Evolutionary conservation across 2,797 vertebrate species (phyloP), one percentile per base, ranked within the genome.

Genomic region (Fistularia commersonii): DNA sequence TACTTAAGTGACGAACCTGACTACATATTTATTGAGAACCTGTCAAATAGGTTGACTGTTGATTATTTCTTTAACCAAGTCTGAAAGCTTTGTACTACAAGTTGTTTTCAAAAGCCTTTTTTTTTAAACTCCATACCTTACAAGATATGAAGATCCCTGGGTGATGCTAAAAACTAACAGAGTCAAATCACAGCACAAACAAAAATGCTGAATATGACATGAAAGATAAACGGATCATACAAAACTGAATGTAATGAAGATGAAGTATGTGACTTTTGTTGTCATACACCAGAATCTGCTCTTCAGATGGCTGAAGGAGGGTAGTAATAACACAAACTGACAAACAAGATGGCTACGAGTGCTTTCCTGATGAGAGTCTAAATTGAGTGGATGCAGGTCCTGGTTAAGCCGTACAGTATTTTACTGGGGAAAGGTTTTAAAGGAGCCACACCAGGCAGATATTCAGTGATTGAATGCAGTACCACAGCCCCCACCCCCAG

Each of bases 391-490:
- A 61, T 31, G 53, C 69, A 47, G 64, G 61, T 66, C 60, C 51
- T 8, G 15, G 55, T 59, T 64, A 61, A 77, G 59, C 68, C 46
- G 6, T 15, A 58, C 66, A 53, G 52, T 43, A 6, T 66, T 65
- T 46, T 49, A 57, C 48, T 56, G 61, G 45, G 51, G 36, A 45
- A 48, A 61, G 64, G 72, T 72, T 82, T 83, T 60, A 63, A 23
- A 79, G 70, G 69, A 66, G 75, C 69, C 61, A 51, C 32, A 11
- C 13, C 44, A 45, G 51, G 57, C 64, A 15, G 51, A 69, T 73
- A 49, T 66, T 77, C 69, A 50, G 63, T 80, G 80, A 81, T 84
- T 77, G 72, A 74, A 79, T 60, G 57, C 51, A 33, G 39, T 6
- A n/a, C 35, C 54, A 1, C 47, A 56, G 31, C 45, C 8, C 36